Percentiles rank a stretch among this genome's conserved stretches.
phyloP scores from a whole-genome alignment of 2,888 invertebrate species.

The Melanotus villosus region DNA sequence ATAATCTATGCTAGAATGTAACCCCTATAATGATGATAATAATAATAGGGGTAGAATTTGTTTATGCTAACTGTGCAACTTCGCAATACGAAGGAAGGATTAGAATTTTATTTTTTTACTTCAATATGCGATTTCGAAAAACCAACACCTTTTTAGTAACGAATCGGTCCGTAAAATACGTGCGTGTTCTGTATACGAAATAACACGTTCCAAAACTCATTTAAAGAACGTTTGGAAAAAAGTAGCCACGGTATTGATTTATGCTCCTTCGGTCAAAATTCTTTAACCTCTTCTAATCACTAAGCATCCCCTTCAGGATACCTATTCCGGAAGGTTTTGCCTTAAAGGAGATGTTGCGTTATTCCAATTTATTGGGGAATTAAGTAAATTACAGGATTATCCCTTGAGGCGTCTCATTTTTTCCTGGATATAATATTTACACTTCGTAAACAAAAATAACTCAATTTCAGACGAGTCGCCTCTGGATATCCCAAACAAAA shows the following conservation, averaged over 20 bases:
- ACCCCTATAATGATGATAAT: too few species aligned
- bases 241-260: background rate
- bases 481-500: slow-evolving; percentile 37
- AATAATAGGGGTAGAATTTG: too few species aligned
- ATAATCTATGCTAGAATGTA: background rate
- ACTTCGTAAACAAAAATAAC: too few species aligned
- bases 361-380: background rate
- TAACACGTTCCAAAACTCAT: background rate
- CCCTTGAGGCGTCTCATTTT: background rate
- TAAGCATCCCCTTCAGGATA: background rate
- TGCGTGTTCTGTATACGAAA: background rate
- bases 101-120: background rate
- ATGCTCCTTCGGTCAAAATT: background rate
- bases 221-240: background rate
- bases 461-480: slow-evolving; percentile 11
- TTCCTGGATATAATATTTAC: too few species aligned
- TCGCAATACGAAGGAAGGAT: too few species aligned
- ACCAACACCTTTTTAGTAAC: background rate
- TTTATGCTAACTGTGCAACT: too few species aligned
- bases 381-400: background rate
- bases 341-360: slow-evolving; percentile 3
- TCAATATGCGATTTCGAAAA: background rate
- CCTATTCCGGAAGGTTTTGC: too few species aligned
- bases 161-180: background rate
- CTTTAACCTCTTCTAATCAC: background rate